Percentiles rank a stretch among this genome's conserved stretches.
These are phyloP conservation scores for Terebella lapidaria DNA, from an alignment of 2,888 invertebrate genomes.

Conservation along the genomic window DNA sequence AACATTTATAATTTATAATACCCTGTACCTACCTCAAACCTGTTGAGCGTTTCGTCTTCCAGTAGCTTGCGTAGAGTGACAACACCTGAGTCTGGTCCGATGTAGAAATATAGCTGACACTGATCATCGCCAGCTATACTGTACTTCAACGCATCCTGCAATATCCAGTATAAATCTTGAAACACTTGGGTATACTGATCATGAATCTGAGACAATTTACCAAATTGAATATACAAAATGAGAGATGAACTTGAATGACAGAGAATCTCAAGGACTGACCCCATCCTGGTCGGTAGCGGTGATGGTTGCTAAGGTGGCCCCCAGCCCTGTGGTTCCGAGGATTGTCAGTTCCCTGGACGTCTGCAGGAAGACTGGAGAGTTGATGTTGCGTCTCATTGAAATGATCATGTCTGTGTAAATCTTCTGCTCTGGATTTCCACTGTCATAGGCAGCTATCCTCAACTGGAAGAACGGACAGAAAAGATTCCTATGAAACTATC, in stretches of 20 bases:
- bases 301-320: constrained; percentile 26
- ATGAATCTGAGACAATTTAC: too few species aligned
- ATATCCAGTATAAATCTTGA: too few species aligned
- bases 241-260: background rate
- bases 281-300: constrained; percentile 40
- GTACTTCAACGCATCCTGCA: constrained; percentile 19
- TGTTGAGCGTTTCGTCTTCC: constrained; percentile 20
- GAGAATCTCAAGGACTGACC: too few species aligned
- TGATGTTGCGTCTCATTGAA: constrained; percentile 30
- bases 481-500: too few species aligned
- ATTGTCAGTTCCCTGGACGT: constrained; percentile 23
- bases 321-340: constrained; percentile 24
- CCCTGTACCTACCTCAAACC: constrained; percentile 35
- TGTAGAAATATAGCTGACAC: constrained; percentile 32
- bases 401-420: constrained; percentile 21
- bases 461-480: constrained; percentile 18
- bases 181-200: too few species aligned
- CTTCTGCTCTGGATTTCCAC: constrained; percentile 19
- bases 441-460: constrained; percentile 22
- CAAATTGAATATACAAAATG: too few species aligned
- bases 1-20: too few species aligned
- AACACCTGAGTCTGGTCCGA: constrained; percentile 35
- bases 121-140: constrained; percentile 19
- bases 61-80: constrained; percentile 21
- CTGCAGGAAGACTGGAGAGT: constrained; percentile 29